Evolutionary conservation across 2,888 invertebrate genomes (phyloP), one percentile per base, ranked within the genome.

Genomic region (Agelastica alni): DNA sequence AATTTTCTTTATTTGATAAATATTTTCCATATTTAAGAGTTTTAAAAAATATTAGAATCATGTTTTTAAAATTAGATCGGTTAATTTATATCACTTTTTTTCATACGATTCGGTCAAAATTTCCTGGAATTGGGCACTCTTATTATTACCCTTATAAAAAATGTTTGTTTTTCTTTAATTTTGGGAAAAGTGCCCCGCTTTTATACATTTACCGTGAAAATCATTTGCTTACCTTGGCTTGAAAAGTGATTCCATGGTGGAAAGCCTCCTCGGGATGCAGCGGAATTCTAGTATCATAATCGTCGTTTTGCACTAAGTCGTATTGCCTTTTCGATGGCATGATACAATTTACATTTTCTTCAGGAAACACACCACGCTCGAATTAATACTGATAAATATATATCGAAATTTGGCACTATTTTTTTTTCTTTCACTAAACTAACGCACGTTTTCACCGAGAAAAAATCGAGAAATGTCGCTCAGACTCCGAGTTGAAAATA

Each of bases 181-280:
- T n/a, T n/a, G n/a, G n/a, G n/a, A n/a, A n/a, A n/a, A n/a, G n/a
- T n/a, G n/a, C n/a, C n/a, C n/a, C n/a, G n/a, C n/a, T n/a, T n/a
- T n/a, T n/a, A n/a, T n/a, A n/a, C n/a, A n/a, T n/a, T n/a, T n/a
- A n/a, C n/a, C n/a, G n/a, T n/a, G n/a, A n/a, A n/a, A n/a, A n/a
- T n/a, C n/a, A n/a, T 12, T 31, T 9, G 31, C 79, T 81, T 80
- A 97, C 97, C 93, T 97, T 97, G 67, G 95, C 96, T 79, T 94
- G 92, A 81, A 97, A 98, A 69, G 90, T 87, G 77, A 98, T 96
- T 68, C 98, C 98, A 77, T 93, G 93, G 68, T 93, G 89, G 81
- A 97, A 98, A 60, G 96, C 96, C 79, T 96, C 95, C 65, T 98
- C 98, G 56, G 95, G 90, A 78, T 97, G 95, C 65, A 97, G 80